A percentile compares a stretch with the other conserved stretches of the same genome.
These are phyloP conservation scores for Otolemur crassicaudatus DNA, from an alignment of 2,797 vertebrate genomes.

Conservation along the genomic window DNA sequence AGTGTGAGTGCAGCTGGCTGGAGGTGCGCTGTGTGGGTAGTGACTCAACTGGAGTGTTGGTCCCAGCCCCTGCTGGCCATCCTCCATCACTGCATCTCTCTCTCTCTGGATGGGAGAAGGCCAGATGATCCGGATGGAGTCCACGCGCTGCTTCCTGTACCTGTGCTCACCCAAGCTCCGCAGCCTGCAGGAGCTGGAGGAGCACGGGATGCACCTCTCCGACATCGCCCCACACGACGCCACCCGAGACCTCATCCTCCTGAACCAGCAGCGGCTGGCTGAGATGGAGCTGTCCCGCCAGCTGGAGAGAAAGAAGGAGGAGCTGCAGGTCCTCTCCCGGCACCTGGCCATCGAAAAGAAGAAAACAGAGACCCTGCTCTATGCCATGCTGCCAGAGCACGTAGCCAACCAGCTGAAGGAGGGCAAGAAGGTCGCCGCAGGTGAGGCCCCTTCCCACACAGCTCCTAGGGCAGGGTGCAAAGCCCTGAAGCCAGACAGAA, in stretches of 20 bases:
- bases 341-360: constrained; percentile 89
- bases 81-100: neutral
- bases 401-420: constrained; percentile 92
- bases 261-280: constrained; percentile 90
- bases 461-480: neutral
- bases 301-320: constrained; percentile 91
- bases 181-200: constrained; percentile 89
- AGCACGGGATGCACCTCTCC: constrained; percentile 87
- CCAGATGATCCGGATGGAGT: constrained; percentile 91
- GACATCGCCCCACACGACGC: constrained; percentile 88
- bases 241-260: constrained; percentile 89
- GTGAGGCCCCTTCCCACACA: constrained; percentile 64
- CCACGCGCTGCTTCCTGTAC: constrained; percentile 86
- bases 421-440: constrained; percentile 88
- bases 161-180: constrained; percentile 89
- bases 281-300: constrained; percentile 91
- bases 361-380: constrained; percentile 90
- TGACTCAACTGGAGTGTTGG: accelerated
- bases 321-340: constrained; percentile 89
- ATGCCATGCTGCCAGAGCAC: constrained; percentile 89
- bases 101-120: constrained; percentile 75
- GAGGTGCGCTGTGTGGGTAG: accelerated
- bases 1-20: accelerated
- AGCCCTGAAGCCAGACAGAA: neutral
- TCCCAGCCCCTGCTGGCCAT: neutral